Percentiles rank a stretch among this genome's conserved stretches.
Conservation (phyloP, 2,888 invertebrate genomes). For the Thelaira solivaga region DNA sequence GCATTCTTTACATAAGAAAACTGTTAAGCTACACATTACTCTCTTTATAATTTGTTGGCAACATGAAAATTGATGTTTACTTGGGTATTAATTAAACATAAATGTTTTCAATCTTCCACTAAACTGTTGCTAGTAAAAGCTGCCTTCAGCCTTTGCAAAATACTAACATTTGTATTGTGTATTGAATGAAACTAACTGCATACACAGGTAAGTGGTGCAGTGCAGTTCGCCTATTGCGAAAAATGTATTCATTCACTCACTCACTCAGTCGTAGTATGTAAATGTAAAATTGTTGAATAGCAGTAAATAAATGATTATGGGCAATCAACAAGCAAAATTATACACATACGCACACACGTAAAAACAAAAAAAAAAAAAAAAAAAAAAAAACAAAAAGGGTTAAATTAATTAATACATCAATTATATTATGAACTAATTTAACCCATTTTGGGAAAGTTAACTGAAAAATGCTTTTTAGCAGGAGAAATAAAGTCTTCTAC, state of each 20-base stretch:
- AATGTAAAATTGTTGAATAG: conserved; percentile 10
- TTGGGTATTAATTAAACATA: conserved; percentile 60
- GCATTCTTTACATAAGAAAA: conserved; percentile 39
- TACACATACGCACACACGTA: too few species aligned
- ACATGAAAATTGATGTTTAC: conserved; percentile 62
- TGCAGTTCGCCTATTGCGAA: neutral
- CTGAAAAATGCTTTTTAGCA: too few species aligned
- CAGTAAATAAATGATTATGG: conserved; percentile 60
- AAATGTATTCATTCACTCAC: too few species aligned
- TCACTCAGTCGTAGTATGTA: too few species aligned
- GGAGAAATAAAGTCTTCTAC: too few species aligned
- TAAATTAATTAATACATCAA: conserved; percentile 61
- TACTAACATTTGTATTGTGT: conserved; percentile 13
- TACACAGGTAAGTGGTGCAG: too few species aligned
- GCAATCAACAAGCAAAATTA: conserved; percentile 50
- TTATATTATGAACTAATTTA: conserved; percentile 24
- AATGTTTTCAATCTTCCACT: conserved; percentile 61
- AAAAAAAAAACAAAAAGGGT: too few species aligned
- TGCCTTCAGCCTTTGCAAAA: conserved; percentile 13
- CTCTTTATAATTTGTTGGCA: conserved; percentile 55
- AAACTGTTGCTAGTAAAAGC: conserved; percentile 49
- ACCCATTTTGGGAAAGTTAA: neutral
- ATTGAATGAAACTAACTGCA: conserved; percentile 32
- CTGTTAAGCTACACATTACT: conserved; percentile 38
- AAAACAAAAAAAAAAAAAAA: too few species aligned